Evolutionary conservation across 2,797 vertebrate genomes (phyloP).

Genomic region (Simalia tracyae): DNA sequence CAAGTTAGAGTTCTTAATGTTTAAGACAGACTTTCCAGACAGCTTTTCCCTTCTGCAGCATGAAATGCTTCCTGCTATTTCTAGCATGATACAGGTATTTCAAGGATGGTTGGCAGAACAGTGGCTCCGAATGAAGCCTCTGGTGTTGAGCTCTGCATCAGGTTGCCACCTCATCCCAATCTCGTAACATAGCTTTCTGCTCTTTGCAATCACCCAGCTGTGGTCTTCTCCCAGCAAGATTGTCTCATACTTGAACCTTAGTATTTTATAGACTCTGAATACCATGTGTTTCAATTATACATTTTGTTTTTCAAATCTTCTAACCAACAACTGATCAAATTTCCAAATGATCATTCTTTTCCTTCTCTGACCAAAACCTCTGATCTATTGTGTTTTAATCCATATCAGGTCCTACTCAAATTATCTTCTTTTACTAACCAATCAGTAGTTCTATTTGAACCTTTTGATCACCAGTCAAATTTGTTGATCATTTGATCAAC

Average conservation of each 20-base stretch:
- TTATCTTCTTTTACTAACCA: not conserved
- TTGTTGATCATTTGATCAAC: not conserved
- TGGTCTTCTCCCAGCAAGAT: not conserved
- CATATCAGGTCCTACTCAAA: not conserved
- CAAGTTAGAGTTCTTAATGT: too few relatives aligned
- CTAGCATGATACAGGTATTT: not conserved
- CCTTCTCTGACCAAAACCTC: not conserved
- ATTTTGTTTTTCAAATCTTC: not conserved
- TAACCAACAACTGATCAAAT: not conserved
- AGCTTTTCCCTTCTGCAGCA: not conserved
- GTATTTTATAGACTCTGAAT: not conserved
- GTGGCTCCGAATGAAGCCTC: not conserved
- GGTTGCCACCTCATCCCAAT: not conserved
- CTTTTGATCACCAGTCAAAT: not conserved
- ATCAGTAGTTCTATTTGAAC: not conserved
- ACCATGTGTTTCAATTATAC: not conserved
- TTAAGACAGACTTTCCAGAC: too few relatives aligned
- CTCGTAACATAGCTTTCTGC: not conserved
- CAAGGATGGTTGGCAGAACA: not conserved
- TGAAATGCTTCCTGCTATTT: not conserved
- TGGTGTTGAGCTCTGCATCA: not conserved
- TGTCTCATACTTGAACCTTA: not conserved
- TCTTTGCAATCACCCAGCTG: not conserved
- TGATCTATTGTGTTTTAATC: not conserved
- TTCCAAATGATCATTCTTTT: not conserved